Evolutionary conservation across 2,113 vertebrate species (phyloP), one percentile per base, ranked within the genome.

Genomic region (Neogale vison): DNA sequence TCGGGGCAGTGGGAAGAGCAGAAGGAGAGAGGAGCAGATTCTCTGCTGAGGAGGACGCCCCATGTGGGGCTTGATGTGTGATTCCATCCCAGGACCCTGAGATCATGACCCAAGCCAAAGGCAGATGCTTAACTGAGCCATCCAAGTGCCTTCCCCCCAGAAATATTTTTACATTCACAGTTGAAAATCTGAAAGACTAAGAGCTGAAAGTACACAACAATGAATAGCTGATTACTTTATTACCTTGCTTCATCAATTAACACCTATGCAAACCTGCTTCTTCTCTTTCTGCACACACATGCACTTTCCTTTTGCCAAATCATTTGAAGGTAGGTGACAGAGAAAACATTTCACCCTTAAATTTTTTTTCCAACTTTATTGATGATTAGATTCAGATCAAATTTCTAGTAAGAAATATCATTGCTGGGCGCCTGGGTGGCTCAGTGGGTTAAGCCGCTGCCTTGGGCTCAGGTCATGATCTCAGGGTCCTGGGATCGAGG

Each of bases 321-420:
- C n/a, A 29, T 42, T 91, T 88, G 81, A 79, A 77, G 4, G n/a
- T 81, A 45, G 36, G 20, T 82, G 71, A 69, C 6, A 95, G n/a
- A 71, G 36, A 24, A 63, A 74, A 50, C 29, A 31, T 76, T 92
- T 11, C 4, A n/a, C 76, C 55, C 34, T 9, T 77, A 47, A 86
- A 24, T 88, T 82, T 45, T 39, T 72, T 72, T 65, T 45, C 36
- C 29, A 61, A 31, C 26, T 83, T 89, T 74, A 50, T 52, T 74
- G 65, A 31, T 72, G 36, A 93, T 65, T 72, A 90, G 21, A 72
- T 85, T 94, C 13, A 87, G 29, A 69, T 80, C 3, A 84, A 8
- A 84, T 65, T 88, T 72, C 65, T 77, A 31, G 39, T 67, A 82
- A 85, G 63, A 90, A 94, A n/a, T 67, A 76, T 47, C 29, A 26